A percentile compares a stretch with the other conserved stretches of the same genome.
These are phyloP conservation scores for Macquaria ambigua DNA, from an alignment of 2,113 vertebrate genomes.

Conservation along the genomic window DNA sequence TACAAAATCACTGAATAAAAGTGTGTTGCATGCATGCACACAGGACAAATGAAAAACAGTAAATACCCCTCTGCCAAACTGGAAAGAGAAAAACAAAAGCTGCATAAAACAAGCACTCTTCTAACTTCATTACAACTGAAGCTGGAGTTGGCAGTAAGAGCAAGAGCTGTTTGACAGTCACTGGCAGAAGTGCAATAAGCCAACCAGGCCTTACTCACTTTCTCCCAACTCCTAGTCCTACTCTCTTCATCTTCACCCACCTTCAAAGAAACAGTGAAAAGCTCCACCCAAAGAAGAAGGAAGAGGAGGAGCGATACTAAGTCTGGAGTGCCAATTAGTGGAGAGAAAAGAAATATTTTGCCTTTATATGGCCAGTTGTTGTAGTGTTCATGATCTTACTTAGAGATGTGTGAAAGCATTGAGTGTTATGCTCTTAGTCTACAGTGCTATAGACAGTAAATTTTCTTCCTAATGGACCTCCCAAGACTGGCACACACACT, in stretches of 20 bases:
- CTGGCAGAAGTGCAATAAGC: constrained; percentile 20
- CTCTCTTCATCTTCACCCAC: background rate
- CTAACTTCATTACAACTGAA: background rate
- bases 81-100: background rate
- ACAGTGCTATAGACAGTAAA: background rate
- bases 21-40: background rate
- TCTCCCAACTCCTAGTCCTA: background rate
- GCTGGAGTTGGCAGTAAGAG: constrained; percentile 11
- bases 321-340: constrained; percentile 33
- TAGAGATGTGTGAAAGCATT: constrained; percentile 34
- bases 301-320: constrained; percentile 22
- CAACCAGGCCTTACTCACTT: constrained; percentile 28
- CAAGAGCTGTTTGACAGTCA: constrained; percentile 13
- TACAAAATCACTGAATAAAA: background rate
- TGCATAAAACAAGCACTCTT: background rate
- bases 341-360: constrained; percentile 57
- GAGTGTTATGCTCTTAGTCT: constrained; percentile 29
- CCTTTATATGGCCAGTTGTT: constrained; percentile 68
- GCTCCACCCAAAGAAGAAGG: constrained; percentile 17
- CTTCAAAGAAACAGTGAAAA: constrained; percentile 14
- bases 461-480: constrained; percentile 40
- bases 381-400: constrained; percentile 49
- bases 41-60: background rate
- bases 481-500: constrained; percentile 15
- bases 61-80: background rate